Base-by-base conservation (phyloP, 64 coral and sea anemone genomes). In the Catalaphyllia jardinei region DNA sequence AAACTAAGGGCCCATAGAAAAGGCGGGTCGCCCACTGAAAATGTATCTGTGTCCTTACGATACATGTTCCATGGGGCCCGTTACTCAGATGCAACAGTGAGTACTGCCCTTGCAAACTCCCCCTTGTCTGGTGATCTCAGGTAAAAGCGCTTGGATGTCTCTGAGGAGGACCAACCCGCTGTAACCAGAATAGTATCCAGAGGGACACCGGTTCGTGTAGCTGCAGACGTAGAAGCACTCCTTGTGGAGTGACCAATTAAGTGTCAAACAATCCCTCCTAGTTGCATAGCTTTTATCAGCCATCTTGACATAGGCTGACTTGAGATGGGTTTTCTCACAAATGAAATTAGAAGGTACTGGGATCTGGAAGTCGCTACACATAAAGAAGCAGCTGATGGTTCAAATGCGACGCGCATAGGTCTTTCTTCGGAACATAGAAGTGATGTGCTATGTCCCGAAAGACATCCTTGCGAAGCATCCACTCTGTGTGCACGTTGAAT, bases 401-500 rank as follows among this genome's bases (percentile, higher is more conserved):
- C 60, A 90, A 50, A 15, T 71, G 79, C 52, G 79, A 84, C 14
- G 89, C 79, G 76, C 85, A 91, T 16, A 90, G 88, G 16, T 90
- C 88, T 82, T 74, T 25, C 65, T 90, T 1, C 19, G 88, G 88
- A 42, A 72, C 64, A 79, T 83, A 91, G 52, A 52, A 91, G n/a
- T 51, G 89, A 42, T 74, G 71, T 28, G 67, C 55, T 82, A 91
- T 83, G 54, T 83, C 78, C 67, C 35, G 52, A 62, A 91, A 82
- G 64, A 90, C 33, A 55, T 79, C 42, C 24, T n/a, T 35, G 6
- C 35, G 15, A 28, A 89, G 72, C 73, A 62, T 89, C 72, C 73
- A 89, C 64, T 89, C 89, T 4, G 79, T 91, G 12, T 51, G 79
- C 19, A n/a, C 60, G 50, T 91, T 91, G 89, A 91, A 84, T 25